These are phyloP conservation scores for Varanus komodoensis DNA, from an alignment of 2,113 vertebrate genomes.

Conservation along the genomic window DNA sequence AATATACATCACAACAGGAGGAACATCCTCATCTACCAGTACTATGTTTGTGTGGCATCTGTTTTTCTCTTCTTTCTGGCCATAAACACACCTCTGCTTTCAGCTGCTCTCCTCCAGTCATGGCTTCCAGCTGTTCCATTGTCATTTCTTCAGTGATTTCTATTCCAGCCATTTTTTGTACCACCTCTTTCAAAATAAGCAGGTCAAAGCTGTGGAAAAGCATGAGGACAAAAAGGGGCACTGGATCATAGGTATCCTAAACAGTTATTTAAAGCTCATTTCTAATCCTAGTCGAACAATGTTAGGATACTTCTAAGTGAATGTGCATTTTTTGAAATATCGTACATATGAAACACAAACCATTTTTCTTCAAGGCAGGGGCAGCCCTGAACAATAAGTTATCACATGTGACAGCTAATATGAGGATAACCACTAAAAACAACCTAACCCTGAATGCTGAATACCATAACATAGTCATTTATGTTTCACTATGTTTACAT, in stretches of 20 bases:
- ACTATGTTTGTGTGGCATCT: not conserved
- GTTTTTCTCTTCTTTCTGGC: not conserved
- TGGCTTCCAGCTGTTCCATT: constrained; percentile 95
- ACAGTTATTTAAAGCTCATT: not conserved
- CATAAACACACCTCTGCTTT: constrained; percentile 90
- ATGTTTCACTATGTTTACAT: not conserved
- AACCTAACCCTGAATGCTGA: not conserved
- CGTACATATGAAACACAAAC: not conserved
- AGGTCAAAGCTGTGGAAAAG: constrained; percentile 90
- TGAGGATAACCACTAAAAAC: not conserved
- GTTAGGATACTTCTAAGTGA: not conserved
- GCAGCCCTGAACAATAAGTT: not conserved
- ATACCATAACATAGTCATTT: not conserved
- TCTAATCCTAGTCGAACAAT: not conserved
- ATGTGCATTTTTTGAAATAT: not conserved
- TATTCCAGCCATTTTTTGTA: constrained; percentile 99
- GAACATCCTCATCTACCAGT: not conserved
- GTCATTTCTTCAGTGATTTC: constrained; percentile 99
- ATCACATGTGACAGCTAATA: not conserved
- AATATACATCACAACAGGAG: not conserved
- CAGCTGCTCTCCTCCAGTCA: constrained; percentile 97
- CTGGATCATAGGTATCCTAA: not conserved
- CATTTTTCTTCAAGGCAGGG: too few species aligned
- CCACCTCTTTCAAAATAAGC: constrained; percentile 97
- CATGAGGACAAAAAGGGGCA: constrained; percentile 19